These are phyloP conservation scores for Silurus aristotelis DNA, from an alignment of 2,797 vertebrate genomes.

Conservation along the genomic window DNA sequence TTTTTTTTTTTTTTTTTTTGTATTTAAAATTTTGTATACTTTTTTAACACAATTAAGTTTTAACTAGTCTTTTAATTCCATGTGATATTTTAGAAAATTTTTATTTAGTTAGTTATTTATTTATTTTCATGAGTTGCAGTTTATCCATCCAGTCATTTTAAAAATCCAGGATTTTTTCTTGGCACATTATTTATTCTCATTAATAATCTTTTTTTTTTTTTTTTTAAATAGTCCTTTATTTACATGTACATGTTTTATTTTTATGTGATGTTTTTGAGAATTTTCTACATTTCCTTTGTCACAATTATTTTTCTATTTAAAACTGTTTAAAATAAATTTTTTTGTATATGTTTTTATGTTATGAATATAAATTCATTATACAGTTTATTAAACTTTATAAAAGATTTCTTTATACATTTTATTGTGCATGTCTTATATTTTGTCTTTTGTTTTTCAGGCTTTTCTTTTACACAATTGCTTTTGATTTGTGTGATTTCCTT, in stretches of 20 bases:
- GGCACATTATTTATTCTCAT: neutral
- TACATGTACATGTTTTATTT: neutral
- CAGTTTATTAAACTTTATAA: neutral
- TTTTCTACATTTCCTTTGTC: too few species aligned
- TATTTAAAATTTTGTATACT: neutral
- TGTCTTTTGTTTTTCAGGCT: neutral
- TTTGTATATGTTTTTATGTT: neutral
- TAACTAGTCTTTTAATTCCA: too few species aligned
- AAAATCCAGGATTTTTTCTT: neutral
- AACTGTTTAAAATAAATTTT: too few species aligned
- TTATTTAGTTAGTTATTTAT: too few species aligned
- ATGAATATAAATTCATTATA: neutral
- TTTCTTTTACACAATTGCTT: neutral
- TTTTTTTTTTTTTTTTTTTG: too few species aligned
- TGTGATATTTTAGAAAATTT: too few species aligned
- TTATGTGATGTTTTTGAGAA: too few species aligned
- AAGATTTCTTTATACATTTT: neutral
- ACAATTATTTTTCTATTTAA: too few species aligned
- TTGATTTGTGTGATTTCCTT: neutral
- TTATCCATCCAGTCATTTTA: too few species aligned
- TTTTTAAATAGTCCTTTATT: neutral
- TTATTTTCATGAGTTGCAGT: too few species aligned
- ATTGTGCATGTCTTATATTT: neutral
- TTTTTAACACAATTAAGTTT: too few species aligned
- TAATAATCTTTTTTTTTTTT: neutral